phyloP scores from a whole-genome alignment of 2,888 invertebrate species.

The Cremastinae sp. region DNA sequence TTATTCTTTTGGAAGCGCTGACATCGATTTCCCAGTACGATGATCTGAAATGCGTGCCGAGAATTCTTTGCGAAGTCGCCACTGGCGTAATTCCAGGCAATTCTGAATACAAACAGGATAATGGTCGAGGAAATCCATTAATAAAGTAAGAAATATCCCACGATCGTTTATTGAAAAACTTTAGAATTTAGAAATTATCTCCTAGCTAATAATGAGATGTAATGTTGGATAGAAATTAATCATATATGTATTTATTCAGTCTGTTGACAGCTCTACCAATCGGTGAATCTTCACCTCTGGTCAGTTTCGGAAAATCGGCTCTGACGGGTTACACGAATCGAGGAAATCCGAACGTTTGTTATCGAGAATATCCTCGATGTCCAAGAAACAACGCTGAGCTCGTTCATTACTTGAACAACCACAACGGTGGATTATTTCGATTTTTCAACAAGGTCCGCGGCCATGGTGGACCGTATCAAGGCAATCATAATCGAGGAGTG shows the following conservation, averaged over 20 bases:
- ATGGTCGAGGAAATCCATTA: slow-evolving; percentile 79
- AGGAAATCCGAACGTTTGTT: slow-evolving; percentile 83
- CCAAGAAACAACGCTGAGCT: slow-evolving; percentile 88
- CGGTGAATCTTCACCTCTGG: slow-evolving; percentile 83
- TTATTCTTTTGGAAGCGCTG: slow-evolving; percentile 80
- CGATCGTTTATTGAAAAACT: not conserved
- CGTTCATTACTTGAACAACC: slow-evolving; percentile 90
- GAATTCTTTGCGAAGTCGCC: slow-evolving; percentile 89
- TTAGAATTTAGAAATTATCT: not conserved
- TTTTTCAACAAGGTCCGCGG: slow-evolving; percentile 82
- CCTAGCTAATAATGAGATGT: no score
- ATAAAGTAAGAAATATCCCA: slow-evolving; percentile 81
- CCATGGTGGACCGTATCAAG: slow-evolving; percentile 7
- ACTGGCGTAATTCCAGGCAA: slow-evolving; percentile 74
- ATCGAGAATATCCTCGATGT: slow-evolving; percentile 86
- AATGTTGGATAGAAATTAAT: no score
- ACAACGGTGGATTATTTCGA: slow-evolving; percentile 92
- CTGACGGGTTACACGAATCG: slow-evolving; percentile 87
- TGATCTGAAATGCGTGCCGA: slow-evolving; percentile 89
- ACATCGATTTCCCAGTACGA: slow-evolving; percentile 86
- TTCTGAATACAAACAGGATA: slow-evolving; percentile 59
- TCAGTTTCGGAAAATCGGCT: slow-evolving; percentile 88
- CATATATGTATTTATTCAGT: slow-evolving; percentile 81
- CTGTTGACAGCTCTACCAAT: slow-evolving; percentile 82
- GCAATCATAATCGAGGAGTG: slow-evolving; percentile 45